Evolutionary conservation across 2,113 vertebrate genomes (phyloP), one percentile per base, ranked within the genome.

Genomic region (Antechinus flavipes): DNA sequence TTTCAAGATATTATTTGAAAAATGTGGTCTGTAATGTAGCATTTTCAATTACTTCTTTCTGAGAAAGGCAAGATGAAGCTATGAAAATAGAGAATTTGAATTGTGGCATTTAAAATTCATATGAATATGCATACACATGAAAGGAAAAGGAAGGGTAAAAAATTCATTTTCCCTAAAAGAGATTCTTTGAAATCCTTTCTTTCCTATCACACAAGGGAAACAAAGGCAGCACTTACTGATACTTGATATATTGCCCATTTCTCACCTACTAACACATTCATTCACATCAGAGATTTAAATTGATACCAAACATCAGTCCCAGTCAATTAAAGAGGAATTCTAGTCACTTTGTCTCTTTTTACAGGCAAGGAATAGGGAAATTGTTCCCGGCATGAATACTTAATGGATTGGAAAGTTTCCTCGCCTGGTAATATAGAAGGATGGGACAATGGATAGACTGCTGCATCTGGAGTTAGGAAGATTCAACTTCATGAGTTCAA

Each of bases 261-360:
- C 49, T 96, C 58, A 94, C 92, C 58, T 95, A 93, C 95, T 89
- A 95, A 94, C 46, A 96, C 54, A 96, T 96, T 97, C 89, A 91
- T 97, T 98, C 95, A 93, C 97, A 97, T 98, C 95, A 96, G 47
- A 93, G 97, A 97, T 98, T 97, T 96, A 97, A 97, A 94, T 89
- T 90, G 98, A 98, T 95, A 97, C 97, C 91, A 98, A 97, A 93
- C 93, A 97, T 49, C 30, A 49, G 4, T 95, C 19, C 93, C 91
- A 96, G 93, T 89, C 93, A 42, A 14, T 84, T 84, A 84, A 42
- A 84, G 68, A 84, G 68, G n/a, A 84, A 84, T 84, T 42, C 68
- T 42, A 84, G n/a, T 84, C n/a, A 84, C 7, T 84, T 76, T 84
- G n/a, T n/a, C 11, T 68, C 11, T 76, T 84, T 84, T 84, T 42